A percentile compares a stretch with the other conserved stretches of the same genome.
These are phyloP conservation scores for Tuberolachnus salignus DNA, from an alignment of 2,888 invertebrate species.

Conservation along the genomic window DNA sequence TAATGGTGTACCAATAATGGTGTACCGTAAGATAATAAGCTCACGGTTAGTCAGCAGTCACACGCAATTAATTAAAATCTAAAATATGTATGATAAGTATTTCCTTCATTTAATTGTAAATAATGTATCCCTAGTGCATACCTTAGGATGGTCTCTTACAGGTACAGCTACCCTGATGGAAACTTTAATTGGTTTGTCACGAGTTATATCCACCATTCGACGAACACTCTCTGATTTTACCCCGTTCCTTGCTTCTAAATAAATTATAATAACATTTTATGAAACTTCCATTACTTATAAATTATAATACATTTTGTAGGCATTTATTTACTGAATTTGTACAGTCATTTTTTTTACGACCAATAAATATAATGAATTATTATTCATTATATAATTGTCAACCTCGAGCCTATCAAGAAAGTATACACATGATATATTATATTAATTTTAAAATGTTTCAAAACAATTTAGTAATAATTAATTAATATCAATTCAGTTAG, in stretches of 20 bases:
- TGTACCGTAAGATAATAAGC: background rate
- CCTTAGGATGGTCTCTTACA: conserved; percentile 83
- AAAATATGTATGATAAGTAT: conserved; percentile 27
- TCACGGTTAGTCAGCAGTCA: background rate
- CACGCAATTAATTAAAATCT: conserved; percentile 42
- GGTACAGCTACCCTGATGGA: conserved; percentile 85
- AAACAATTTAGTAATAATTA: no score
- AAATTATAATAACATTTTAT: conserved; percentile 9
- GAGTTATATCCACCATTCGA: conserved; percentile 79
- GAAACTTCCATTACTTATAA: background rate
- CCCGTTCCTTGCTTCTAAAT: conserved; percentile 39
- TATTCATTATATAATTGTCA: no score
- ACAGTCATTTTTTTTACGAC: no score
- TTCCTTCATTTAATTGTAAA: conserved; percentile 49
- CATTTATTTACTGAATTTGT: background rate
- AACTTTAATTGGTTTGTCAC: conserved; percentile 86
- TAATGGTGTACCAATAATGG: conserved; percentile 1
- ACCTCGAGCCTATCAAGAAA: no score
- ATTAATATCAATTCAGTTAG: no score
- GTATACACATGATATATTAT: no score
- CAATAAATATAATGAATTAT: no score
- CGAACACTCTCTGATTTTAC: conserved; percentile 41
- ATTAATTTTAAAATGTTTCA: no score
- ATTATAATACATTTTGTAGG: no score
- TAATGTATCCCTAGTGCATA: conserved; percentile 56